Evolutionary conservation across 2,797 vertebrate genomes (phyloP).

Genomic region (Potorous gilbertii): DNA sequence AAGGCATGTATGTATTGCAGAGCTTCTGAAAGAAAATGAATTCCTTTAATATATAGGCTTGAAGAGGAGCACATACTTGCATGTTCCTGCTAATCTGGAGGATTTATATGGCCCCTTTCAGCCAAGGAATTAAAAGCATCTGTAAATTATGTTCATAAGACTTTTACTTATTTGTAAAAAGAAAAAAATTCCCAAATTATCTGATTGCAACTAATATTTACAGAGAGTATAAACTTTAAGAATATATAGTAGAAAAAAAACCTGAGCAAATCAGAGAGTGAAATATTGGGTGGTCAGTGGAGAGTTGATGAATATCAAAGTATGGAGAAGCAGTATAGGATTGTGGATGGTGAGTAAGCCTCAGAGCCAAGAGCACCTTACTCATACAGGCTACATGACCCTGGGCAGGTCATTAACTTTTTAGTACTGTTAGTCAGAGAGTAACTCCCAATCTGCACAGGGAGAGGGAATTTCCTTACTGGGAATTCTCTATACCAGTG

Average conservation of each 20-base stretch:
- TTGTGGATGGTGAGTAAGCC: background rate
- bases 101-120: background rate
- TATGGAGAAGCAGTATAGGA: slow-evolving; percentile 30
- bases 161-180: background rate
- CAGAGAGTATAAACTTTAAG: background rate
- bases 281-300: slow-evolving; percentile 39
- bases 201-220: background rate
- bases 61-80: background rate
- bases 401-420: slow-evolving; percentile 15
- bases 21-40: slow-evolving; percentile 44
- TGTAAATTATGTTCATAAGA: slow-evolving; percentile 49
- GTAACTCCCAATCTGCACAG: background rate
- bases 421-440: background rate
- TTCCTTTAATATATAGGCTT: slow-evolving; percentile 35
- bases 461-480: background rate
- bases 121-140: slow-evolving; percentile 39
- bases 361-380: background rate
- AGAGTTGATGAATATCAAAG: slow-evolving; percentile 15
- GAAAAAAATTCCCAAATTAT: background rate
- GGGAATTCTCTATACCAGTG: background rate
- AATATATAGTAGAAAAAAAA: slow-evolving; percentile 21
- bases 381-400: slow-evolving; percentile 2
- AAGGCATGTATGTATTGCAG: background rate
- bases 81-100: background rate
- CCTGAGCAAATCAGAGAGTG: slow-evolving; percentile 1